Conservation (phyloP, 2,797 vertebrate genomes). For the Phrynocephalus guinanensis region DNA sequence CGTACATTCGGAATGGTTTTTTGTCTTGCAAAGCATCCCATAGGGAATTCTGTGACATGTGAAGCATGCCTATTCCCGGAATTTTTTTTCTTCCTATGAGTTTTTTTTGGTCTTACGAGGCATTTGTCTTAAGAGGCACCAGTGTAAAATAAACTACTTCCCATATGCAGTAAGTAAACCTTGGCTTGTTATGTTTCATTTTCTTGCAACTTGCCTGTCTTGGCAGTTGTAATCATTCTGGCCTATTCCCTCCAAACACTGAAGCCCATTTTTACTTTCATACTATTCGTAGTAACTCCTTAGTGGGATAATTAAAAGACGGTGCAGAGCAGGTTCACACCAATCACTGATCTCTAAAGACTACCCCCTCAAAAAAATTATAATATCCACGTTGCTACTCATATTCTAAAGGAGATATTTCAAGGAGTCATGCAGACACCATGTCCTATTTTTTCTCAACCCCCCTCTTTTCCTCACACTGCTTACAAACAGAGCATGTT, state of each 20-base stretch:
- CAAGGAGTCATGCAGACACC: background rate
- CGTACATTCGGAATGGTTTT: too few relatives aligned
- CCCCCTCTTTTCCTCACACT: background rate
- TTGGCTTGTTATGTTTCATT: background rate
- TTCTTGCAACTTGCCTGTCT: background rate
- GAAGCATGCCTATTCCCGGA: too few relatives aligned
- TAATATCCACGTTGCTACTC: background rate
- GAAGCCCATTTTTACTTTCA: background rate
- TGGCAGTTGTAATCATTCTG: background rate
- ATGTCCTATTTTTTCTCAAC: background rate
- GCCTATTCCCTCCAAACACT: background rate
- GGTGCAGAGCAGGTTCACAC: background rate
- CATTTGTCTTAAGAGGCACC: too few relatives aligned
- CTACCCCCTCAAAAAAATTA: too few relatives aligned
- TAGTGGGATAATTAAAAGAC: background rate
- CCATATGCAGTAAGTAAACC: too few relatives aligned
- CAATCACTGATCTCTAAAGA: too few relatives aligned
- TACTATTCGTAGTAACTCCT: background rate
- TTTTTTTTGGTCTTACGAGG: too few relatives aligned
- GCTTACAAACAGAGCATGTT: background rate
- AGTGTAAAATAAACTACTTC: too few relatives aligned
- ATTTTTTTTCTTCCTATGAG: too few relatives aligned
- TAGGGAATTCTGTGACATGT: too few relatives aligned
- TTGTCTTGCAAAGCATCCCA: too few relatives aligned
- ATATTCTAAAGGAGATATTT: background rate